Conservation (phyloP, 1,140 invertebrate species). For the Neodiprion lecontei region DNA sequence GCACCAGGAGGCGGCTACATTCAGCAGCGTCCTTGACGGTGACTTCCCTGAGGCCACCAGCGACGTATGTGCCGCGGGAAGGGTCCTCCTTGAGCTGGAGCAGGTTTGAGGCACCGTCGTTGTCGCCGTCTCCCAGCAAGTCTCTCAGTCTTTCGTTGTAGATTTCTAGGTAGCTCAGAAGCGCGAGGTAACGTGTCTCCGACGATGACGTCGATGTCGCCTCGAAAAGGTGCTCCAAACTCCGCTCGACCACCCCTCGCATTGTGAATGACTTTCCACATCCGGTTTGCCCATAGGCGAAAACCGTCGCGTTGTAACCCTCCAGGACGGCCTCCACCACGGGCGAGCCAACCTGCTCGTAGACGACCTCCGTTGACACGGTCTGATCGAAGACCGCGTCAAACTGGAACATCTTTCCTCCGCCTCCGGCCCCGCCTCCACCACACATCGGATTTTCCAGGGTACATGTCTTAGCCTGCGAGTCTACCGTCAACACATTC, state of each 20-base stretch:
- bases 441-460: conserved; percentile 68
- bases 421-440: conserved; percentile 28
- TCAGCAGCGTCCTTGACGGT: conserved; percentile 78
- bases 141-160: conserved; percentile 91
- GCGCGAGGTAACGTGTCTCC: conserved; percentile 83
- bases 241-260: conserved; percentile 83
- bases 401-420: conserved; percentile 56
- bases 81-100: conserved; percentile 56
- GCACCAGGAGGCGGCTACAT: conserved; percentile 76
- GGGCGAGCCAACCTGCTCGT: conserved; percentile 57
- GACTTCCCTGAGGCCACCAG: conserved; percentile 73
- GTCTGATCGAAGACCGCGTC: conserved; percentile 52
- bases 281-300: conserved; percentile 89
- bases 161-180: conserved; percentile 93
- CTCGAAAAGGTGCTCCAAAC: conserved; percentile 93
- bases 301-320: conserved; percentile 88
- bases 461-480: conserved; percentile 75
- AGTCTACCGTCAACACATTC: conserved; percentile 78
- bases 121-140: conserved; percentile 68
- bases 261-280: conserved; percentile 86
- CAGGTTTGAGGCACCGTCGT: conserved; percentile 30
- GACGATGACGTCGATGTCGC: conserved; percentile 81
- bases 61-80: conserved; percentile 50
- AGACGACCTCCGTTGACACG: conserved; percentile 50
- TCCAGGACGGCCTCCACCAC: conserved; percentile 78